phyloP scores from a whole-genome alignment of 2,113 vertebrate genomes.

The Colius striatus region DNA sequence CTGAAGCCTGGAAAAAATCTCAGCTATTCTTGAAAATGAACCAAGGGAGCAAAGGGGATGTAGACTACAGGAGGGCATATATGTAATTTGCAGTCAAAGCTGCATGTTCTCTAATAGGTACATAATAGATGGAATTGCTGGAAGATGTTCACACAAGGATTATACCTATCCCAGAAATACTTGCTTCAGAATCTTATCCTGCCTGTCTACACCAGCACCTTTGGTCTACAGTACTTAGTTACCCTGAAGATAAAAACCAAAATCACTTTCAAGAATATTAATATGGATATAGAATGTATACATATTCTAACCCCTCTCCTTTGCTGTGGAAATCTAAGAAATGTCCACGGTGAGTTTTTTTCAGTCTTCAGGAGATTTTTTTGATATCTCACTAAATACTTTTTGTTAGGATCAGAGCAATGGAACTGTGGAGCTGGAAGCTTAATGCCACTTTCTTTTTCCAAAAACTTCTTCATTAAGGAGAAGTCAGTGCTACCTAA shows the following conservation, averaged over 20 bases:
- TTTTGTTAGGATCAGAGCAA: background rate
- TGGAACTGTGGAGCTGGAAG: background rate
- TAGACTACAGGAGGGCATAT: background rate
- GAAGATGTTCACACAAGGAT: background rate
- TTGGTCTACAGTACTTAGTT: background rate
- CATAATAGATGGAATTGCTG: background rate
- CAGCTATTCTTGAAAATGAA: slow-evolving; percentile 41
- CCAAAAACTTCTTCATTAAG: background rate
- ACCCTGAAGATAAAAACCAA: background rate
- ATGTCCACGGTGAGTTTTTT: background rate
- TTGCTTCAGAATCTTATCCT: background rate
- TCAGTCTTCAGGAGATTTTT: background rate
- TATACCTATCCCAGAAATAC: background rate
- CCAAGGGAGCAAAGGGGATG: background rate
- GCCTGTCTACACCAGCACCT: background rate
- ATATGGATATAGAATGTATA: background rate
- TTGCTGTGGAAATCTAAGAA: background rate
- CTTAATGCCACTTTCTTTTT: background rate
- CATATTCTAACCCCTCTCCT: background rate
- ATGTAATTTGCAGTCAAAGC: background rate
- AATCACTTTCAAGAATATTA: background rate
- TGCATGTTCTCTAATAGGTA: background rate
- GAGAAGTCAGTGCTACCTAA: background rate
- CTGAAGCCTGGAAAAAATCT: slow-evolving; percentile 24
- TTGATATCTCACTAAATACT: background rate